phyloP scores from a whole-genome alignment of 2,797 vertebrate genomes.

The Poecilia picta region DNA sequence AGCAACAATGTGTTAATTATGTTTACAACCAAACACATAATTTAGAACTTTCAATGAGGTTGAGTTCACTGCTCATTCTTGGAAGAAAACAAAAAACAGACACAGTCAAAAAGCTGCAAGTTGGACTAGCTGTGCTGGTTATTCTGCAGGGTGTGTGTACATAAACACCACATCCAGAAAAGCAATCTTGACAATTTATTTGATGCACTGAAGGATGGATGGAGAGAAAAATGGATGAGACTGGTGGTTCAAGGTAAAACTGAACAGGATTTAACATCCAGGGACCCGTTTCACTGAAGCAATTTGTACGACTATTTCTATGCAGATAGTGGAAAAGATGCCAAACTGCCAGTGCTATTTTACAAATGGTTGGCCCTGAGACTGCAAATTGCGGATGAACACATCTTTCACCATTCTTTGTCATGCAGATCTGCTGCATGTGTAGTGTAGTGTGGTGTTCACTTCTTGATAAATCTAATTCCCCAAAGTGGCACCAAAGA shows the following conservation, averaged over 20 bases:
- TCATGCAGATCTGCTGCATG: background rate
- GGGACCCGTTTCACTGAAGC: background rate
- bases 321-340: constrained; percentile 20
- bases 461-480: constrained; percentile 5
- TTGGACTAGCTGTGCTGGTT: background rate
- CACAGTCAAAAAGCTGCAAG: constrained; percentile 2
- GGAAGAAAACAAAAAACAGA: background rate
- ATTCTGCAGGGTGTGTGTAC: background rate
- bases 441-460: background rate
- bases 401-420: background rate
- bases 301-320: constrained; percentile 11
- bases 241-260: constrained; percentile 10
- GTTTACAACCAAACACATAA: background rate
- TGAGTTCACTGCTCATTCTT: background rate
- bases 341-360: constrained; percentile 7
- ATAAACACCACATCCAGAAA: constrained; percentile 12
- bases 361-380: constrained; percentile 4
- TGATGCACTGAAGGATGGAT: constrained; percentile 9
- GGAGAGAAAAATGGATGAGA: constrained; percentile 5
- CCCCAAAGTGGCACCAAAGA: constrained; percentile 3
- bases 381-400: constrained; percentile 9
- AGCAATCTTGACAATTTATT: constrained; percentile 18
- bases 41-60: background rate
- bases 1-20: background rate
- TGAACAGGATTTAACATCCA: constrained; percentile 7